Evolutionary conservation across 2,888 invertebrate species (phyloP).

Genomic region (Leuctra nigra): DNA sequence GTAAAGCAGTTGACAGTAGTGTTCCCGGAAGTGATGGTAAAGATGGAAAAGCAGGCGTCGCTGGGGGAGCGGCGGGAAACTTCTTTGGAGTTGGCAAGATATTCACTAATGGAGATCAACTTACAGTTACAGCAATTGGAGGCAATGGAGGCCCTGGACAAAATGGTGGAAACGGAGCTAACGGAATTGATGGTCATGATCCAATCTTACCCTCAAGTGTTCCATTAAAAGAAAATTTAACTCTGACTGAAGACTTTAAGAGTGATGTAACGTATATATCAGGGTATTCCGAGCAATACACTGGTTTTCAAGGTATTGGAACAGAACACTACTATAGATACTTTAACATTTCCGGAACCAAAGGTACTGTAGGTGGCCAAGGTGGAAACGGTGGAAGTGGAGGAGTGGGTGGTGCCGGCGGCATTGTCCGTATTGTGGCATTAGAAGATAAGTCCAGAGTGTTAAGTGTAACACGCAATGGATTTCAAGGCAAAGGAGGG

Average conservation of each 20-base stretch:
- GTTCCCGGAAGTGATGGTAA: neutral
- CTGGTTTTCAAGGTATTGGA: no score
- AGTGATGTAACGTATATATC: no score
- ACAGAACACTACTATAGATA: no score
- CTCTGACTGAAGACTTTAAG: no score
- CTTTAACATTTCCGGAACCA: no score
- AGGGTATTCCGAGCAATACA: no score
- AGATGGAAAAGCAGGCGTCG: neutral
- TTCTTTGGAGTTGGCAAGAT: conserved; percentile 13
- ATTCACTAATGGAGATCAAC: neutral
- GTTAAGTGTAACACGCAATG: neutral
- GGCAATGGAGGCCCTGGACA: conserved; percentile 18
- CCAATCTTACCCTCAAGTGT: no score
- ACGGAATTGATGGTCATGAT: no score
- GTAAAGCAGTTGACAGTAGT: neutral
- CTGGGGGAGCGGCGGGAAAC: neutral
- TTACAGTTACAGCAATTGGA: conserved; percentile 6
- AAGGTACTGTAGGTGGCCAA: no score
- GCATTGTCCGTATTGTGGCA: neutral
- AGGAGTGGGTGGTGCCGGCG: neutral
- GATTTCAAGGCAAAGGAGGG: neutral
- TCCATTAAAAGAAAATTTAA: no score
- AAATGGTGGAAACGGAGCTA: conserved; percentile 12
- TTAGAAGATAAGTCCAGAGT: neutral
- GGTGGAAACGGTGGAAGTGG: neutral